Conservation (phyloP, 2,797 vertebrate genomes). For the Prunella strophiata region DNA sequence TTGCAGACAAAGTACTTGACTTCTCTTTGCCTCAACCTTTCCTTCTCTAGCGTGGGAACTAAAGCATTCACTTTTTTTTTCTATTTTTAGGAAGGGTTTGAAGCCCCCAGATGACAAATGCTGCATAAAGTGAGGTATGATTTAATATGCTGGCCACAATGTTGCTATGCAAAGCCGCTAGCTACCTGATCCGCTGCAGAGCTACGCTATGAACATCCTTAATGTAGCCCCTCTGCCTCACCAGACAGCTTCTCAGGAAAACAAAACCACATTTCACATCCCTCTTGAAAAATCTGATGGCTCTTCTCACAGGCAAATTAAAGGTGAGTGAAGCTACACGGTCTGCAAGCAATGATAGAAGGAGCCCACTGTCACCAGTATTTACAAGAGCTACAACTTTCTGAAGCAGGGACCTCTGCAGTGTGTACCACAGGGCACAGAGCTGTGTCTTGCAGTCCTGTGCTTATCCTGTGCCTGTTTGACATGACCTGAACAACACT, state of each 20-base stretch:
- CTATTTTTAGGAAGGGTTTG: neutral
- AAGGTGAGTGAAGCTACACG: neutral
- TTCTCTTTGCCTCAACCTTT: neutral
- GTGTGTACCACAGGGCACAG: neutral
- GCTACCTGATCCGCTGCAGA: conserved; percentile 36
- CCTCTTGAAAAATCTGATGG: neutral
- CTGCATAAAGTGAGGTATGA: neutral
- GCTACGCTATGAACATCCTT: neutral
- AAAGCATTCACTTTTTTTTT: neutral
- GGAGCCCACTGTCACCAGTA: neutral
- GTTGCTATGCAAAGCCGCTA: conserved; percentile 14
- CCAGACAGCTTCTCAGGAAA: neutral
- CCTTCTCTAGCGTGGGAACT: neutral
- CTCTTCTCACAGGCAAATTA: neutral
- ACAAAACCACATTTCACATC: neutral
- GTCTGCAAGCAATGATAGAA: neutral
- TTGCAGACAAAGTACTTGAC: neutral
- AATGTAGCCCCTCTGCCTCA: neutral
- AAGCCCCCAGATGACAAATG: neutral
- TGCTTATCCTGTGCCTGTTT: neutral
- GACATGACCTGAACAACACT: neutral
- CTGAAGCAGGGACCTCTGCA: neutral
- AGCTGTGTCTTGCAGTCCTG: rapidly evolving
- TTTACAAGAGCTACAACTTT: neutral
- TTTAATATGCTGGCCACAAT: neutral